phyloP scores from a whole-genome alignment of 1,140 invertebrate genomes.

The Camponotus floridanus region DNA sequence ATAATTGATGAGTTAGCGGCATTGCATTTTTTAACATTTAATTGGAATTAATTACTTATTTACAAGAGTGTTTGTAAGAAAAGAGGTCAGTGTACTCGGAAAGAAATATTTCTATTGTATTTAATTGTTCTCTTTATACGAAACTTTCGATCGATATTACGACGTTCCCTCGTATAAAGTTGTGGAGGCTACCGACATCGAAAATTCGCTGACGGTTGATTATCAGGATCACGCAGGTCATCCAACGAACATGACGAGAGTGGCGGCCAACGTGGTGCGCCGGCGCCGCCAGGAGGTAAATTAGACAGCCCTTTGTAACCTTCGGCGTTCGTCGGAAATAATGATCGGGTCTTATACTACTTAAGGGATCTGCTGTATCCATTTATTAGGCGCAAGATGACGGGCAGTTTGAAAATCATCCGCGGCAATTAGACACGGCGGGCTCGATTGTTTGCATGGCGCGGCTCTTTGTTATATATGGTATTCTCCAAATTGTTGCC shows the following conservation, averaged over 20 bases:
- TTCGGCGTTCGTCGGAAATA: conserved; percentile 69
- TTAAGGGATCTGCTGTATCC: conserved; percentile 74
- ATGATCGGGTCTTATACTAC: conserved; percentile 67
- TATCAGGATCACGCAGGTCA: conserved; percentile 61
- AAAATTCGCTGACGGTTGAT: conserved; percentile 52
- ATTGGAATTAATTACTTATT: not conserved
- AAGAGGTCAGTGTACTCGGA: not conserved
- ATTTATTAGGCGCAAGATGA: conserved; percentile 77
- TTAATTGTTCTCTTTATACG: not conserved
- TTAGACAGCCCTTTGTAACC: conserved; percentile 69
- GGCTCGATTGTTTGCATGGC: conserved; percentile 71
- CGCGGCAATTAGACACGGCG: conserved; percentile 75
- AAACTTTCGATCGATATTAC: conserved; percentile 19
- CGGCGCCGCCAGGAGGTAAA: conserved; percentile 66
- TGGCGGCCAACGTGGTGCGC: conserved; percentile 27
- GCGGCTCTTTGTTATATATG: conserved; percentile 60
- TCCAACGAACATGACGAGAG: conserved; percentile 60
- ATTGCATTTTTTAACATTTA: not conserved
- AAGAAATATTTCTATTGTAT: conserved; percentile 19
- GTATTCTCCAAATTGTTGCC: conserved; percentile 71
- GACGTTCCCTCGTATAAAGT: conserved; percentile 16
- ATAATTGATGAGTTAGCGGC: not conserved
- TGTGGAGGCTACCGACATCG: conserved; percentile 35
- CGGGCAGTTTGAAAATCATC: conserved; percentile 74
- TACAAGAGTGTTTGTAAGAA: not conserved